Conservation (phyloP, 2,888 invertebrate genomes). For the Halictus quadricinctus region DNA sequence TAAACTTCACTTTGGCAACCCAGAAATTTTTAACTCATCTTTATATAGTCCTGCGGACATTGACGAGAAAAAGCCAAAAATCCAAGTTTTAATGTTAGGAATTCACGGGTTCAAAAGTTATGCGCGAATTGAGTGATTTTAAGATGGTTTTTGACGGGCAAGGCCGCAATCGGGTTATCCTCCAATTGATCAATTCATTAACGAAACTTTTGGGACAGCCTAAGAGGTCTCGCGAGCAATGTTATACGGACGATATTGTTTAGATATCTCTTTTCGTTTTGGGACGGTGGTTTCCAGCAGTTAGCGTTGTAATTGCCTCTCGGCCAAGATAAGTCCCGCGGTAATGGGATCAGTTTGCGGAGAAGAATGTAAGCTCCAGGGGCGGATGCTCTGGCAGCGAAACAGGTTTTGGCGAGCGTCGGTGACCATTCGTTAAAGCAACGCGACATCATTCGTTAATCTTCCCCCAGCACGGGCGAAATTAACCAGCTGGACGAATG, state of each 20-base stretch:
- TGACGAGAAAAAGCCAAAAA: no score
- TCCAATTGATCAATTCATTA: no score
- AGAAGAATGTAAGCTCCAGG: background rate
- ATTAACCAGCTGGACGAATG: conserved; percentile 25
- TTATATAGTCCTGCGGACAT: no score
- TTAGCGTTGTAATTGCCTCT: background rate
- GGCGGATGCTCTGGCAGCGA: background rate
- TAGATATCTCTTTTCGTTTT: background rate
- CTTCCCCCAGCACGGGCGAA: background rate
- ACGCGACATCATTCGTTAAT: conserved; percentile 27
- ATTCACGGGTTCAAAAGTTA: no score
- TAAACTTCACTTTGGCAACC: no score
- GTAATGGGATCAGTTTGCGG: conserved; percentile 1
- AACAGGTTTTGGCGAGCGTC: conserved; percentile 6
- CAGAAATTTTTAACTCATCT: no score
- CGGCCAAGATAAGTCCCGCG: background rate
- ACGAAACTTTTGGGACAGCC: background rate
- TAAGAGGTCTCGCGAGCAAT: no score
- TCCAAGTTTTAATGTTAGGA: no score
- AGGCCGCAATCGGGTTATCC: no score
- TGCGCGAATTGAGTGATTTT: no score
- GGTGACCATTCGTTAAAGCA: conserved; percentile 17
- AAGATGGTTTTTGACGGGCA: no score
- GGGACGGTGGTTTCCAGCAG: background rate
- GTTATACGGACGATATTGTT: background rate